These are phyloP conservation scores for Hycleus cichorii DNA, from an alignment of 1,140 invertebrate genomes.

Conservation along the genomic window DNA sequence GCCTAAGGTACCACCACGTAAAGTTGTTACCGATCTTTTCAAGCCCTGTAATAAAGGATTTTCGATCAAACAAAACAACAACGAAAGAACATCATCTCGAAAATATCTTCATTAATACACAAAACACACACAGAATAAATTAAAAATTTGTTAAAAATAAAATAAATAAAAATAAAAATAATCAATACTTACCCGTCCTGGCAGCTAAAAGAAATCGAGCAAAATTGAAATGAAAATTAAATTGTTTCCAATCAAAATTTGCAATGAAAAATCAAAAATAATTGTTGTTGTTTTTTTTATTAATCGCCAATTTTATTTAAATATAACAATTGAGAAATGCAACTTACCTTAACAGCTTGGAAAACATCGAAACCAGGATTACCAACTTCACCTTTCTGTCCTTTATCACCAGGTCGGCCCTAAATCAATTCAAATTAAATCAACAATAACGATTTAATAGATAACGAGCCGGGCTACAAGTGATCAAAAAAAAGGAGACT, in stretches of 20 bases:
- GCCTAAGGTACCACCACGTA: conserved; percentile 76
- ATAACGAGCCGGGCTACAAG: too few relatives aligned
- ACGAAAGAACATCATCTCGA: not conserved
- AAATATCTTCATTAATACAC: not conserved
- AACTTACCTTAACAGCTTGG: conserved; percentile 78
- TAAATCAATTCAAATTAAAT: conserved; percentile 39
- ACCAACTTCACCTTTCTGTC: conserved; percentile 76
- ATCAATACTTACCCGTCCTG: conserved; percentile 36
- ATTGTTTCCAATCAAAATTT: not conserved
- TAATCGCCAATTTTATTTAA: conserved; percentile 1
- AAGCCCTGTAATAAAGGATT: conserved; percentile 55
- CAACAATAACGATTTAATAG: not conserved
- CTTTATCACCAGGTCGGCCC: conserved; percentile 81
- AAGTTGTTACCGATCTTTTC: conserved; percentile 87
- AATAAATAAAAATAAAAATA: conserved; percentile 4
- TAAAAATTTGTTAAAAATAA: not conserved
- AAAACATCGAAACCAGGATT: conserved; percentile 84
- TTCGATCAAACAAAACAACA: not conserved
- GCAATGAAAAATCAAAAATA: too few relatives aligned
- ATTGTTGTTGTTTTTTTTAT: not conserved
- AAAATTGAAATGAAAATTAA: conserved; percentile 25
- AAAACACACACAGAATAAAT: not conserved
- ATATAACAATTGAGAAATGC: conserved; percentile 1
- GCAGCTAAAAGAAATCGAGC: conserved; percentile 28
- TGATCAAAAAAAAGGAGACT: too few relatives aligned